These are phyloP conservation scores for Cynodonichthys magdalenae DNA, from an alignment of 2,797 vertebrate species.

Conservation along the genomic window DNA sequence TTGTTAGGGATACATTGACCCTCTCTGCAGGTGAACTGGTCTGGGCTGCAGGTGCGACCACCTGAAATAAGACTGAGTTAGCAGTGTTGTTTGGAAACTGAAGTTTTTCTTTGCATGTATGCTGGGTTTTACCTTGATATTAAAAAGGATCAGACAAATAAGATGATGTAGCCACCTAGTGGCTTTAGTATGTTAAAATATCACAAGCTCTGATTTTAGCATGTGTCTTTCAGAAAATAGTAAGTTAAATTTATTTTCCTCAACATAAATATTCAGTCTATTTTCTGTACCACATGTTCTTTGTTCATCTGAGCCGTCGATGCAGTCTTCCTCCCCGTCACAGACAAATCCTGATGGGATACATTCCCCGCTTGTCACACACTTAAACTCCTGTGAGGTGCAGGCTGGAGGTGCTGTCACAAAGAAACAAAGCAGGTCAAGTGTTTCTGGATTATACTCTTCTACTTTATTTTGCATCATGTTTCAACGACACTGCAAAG, in stretches of 20 bases:
- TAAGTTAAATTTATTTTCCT: not conserved
- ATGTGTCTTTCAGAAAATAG: not conserved
- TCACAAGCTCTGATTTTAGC: no score
- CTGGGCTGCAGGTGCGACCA: constrained; percentile 69
- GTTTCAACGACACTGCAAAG: not conserved
- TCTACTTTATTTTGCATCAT: not conserved
- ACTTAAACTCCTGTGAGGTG: constrained; percentile 74
- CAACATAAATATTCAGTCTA: not conserved
- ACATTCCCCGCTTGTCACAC: constrained; percentile 76
- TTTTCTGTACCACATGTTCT: constrained; percentile 74
- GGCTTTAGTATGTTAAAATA: constrained; percentile 2
- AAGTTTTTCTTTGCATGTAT: not conserved
- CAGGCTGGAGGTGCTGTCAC: constrained; percentile 68
- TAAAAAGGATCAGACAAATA: not conserved
- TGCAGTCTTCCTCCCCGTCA: constrained; percentile 77
- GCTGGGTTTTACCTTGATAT: not conserved
- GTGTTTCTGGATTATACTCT: not conserved
- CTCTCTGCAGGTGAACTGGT: constrained; percentile 78
- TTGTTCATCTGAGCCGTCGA: constrained; percentile 79
- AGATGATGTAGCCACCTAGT: constrained; percentile 20
- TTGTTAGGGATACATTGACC: constrained; percentile 76
- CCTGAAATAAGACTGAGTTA: constrained; percentile 47
- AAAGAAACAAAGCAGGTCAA: constrained; percentile 5
- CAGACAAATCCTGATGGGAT: constrained; percentile 74
- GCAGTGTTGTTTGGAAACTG: not conserved